Base-by-base conservation (phyloP, 2,797 vertebrate species). In the Steatocranus sp. region DNA sequence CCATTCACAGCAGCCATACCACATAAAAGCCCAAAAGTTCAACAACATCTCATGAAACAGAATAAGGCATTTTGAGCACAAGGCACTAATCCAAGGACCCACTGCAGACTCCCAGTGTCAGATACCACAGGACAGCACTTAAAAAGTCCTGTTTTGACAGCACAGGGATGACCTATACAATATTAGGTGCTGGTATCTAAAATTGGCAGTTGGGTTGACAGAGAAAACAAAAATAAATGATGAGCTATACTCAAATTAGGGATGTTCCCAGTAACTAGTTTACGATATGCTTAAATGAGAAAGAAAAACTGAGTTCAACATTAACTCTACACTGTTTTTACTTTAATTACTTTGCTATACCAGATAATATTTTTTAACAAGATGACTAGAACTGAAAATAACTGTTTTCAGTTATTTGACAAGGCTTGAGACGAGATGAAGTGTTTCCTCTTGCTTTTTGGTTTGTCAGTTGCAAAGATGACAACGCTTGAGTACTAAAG, bases 211-310 rank as follows among this genome's bases (percentile, higher is more conserved):
- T 36, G 80, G 78, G 4, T 9, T 34, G 77, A 5, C 25, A 50
- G 56, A 79, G 82, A 54, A 84, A 78, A 82, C 82, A 73, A 66
- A 61, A 89, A 85, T 91, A 93, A 91, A 93, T 91, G 84, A 94
- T 91, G 87, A 46, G 79, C 80, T 79, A 77, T 79, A 89, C 87
- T n/a, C 18, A 61, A 34, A 61, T 20, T 20, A 36, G 56, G 32
- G 18, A 63, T 36, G 58, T 36, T 63, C 11, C 58, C 1, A 1
- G 32, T 32, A 36, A 11, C 58, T 63, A 63, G 58, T 63, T 63
- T 63, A 20, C 11, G 0, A 0, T 8, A 36, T 36, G 58, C 32
- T 14, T 36, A 63, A 20, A 63, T 34, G 11, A 36, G 7, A 61
- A 61, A 36, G 18, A 61, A 61, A 61, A 20, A 36, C 18, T 8